A percentile compares a stretch with the other conserved stretches of the same genome.
phyloP scores from a whole-genome alignment of 2,797 vertebrate species.

The Odontamblyopus lacepedii region DNA sequence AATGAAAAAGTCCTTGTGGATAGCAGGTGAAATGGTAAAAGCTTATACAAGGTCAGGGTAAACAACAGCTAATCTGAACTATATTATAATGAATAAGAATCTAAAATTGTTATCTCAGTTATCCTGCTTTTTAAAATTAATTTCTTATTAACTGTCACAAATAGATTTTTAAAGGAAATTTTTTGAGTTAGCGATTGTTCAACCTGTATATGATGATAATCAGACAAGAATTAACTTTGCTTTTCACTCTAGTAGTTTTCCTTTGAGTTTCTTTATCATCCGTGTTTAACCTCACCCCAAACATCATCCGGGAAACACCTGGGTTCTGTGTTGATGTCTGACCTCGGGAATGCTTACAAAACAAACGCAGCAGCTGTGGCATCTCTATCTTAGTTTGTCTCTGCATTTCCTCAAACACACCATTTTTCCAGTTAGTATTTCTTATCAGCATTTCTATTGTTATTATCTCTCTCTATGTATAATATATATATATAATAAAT shows the following conservation, averaged over 20 bases:
- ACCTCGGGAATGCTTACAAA: conserved; percentile 76
- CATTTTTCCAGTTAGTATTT: conserved; percentile 15
- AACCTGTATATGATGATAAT: no score
- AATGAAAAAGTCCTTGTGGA: neutral
- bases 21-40: neutral
- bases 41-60: neutral
- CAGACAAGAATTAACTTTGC: neutral
- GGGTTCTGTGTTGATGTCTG: conserved; percentile 70
- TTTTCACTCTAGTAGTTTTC: neutral
- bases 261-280: conserved; percentile 56
- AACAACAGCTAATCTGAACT: neutral
- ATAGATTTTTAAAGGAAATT: neutral
- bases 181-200: neutral
- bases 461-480: conserved; percentile 3
- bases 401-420: conserved; percentile 24
- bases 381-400: conserved; percentile 16
- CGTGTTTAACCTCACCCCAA: conserved; percentile 61
- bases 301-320: conserved; percentile 72
- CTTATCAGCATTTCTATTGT: conserved; percentile 60
- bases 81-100: neutral
- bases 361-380: conserved; percentile 73
- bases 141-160: neutral
- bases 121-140: neutral
- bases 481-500: conserved; percentile 2
- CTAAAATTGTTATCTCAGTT: neutral